Evolutionary conservation across 2,113 vertebrate genomes (phyloP), one percentile per base, ranked within the genome.

Genomic region (Aegithalos caudatus): DNA sequence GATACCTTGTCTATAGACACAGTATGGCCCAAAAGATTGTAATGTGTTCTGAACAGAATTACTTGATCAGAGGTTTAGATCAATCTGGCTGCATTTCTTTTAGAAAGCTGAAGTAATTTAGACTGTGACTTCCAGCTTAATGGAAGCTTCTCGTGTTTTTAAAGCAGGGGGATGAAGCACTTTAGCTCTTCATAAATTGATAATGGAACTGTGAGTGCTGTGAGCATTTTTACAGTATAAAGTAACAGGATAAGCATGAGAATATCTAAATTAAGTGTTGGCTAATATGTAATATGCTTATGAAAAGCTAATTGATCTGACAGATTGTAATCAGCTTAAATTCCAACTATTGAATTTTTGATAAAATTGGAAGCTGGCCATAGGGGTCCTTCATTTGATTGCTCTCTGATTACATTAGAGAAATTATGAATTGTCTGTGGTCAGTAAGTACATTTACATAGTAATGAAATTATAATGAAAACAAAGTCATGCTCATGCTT

Each of bases 311-410:
- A 94, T 82, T 93, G 67, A 90, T 93, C 58, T 74, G 53, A 37
- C 71, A 92, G 11, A n/a, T 51, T 93, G 40, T 88, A 83, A 93
- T 90, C 67, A 25, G 28, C 51, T 60, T 93, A 66, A 88, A 78
- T 97, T 95, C 48, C 76, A 90, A 20, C n/a, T 83, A 38, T 33
- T 96, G 82, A 88, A 86, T 94, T 94, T 83, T 60, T 94, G 74
- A 90, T 93, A 74, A 64, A 92, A 67, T 70, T 93, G 71, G 67
- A 81, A 88, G 47, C 64, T 83, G 66, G 54, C 74, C 66, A 19
- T 15, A 72, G 81, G 40, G 48, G 42, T 67, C 61, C 14, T 64
- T 76, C 47, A 89, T 86, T 91, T 87, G 60, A 86, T 86, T 72
- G 48, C 42, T 60, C 16, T 60, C n/a, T 64, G 29, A 90, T 88